A percentile compares a stretch with the other conserved stretches of the same genome.
Conservation (phyloP, 2,888 invertebrate genomes). For the Cataglyphis altisquamis region DNA sequence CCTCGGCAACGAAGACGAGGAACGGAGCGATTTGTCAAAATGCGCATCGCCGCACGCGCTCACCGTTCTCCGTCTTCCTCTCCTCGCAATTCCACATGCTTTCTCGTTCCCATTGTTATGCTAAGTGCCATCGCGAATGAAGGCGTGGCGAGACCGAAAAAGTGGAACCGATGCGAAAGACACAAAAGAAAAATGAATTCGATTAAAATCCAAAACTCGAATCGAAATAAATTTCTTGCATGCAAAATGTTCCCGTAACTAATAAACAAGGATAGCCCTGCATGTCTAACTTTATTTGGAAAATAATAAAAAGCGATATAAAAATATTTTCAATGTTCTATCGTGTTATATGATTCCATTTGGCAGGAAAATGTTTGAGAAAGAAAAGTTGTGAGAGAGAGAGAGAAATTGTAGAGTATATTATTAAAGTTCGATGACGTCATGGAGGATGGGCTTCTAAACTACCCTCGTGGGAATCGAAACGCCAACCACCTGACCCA, state of each 20-base stretch:
- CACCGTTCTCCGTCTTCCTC: slow-evolving; percentile 45
- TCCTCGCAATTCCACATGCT: slow-evolving; percentile 63
- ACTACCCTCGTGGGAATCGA: slow-evolving; percentile 75
- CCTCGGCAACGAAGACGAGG: slow-evolving; percentile 75
- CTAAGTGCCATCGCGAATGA: slow-evolving; percentile 80
- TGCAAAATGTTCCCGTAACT: neutral
- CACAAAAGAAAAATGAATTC: slow-evolving; percentile 36
- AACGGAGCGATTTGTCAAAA: slow-evolving; percentile 83
- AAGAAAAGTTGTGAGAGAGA: neutral
- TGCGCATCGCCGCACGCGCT: slow-evolving; percentile 76
- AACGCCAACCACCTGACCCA: slow-evolving; percentile 79
- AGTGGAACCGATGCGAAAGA: slow-evolving; percentile 51
- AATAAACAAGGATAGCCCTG: neutral
- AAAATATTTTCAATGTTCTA: neutral
- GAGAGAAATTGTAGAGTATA: neutral
- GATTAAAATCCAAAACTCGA: slow-evolving; percentile 41
- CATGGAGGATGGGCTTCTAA: slow-evolving; percentile 64
- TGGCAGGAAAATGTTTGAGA: neutral
- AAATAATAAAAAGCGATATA: neutral
- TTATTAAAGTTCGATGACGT: slow-evolving; percentile 74
- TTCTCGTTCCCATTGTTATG: slow-evolving; percentile 80
- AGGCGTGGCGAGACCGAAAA: slow-evolving; percentile 59
- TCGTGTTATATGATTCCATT: neutral
- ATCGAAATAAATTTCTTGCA: slow-evolving; percentile 29
- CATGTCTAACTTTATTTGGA: neutral